Base-by-base conservation (phyloP, 2,113 vertebrate species). In the Empidonax traillii region DNA sequence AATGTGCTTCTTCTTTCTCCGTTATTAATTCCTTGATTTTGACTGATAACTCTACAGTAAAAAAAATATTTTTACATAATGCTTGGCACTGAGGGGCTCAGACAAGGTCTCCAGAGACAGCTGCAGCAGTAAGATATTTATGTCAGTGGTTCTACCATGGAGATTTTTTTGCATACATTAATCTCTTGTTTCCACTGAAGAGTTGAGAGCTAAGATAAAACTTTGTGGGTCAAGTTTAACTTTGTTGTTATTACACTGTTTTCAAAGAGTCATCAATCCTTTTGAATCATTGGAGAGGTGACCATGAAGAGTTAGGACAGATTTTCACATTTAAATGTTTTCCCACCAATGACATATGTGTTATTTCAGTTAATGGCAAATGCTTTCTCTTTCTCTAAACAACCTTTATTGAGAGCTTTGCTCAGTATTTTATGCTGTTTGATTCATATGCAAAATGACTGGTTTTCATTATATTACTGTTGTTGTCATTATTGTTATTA, bases 291-390 rank as follows among this genome's bases (percentile, higher is more conserved):
- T 83, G 62, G 81, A 88, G 33, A 68, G 20, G 16, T 82, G 14
- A 85, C 63, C 86, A 7, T 56, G 65, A 68, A 31, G 59, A 61
- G 69, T 82, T 90, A 76, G 27, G 62, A 63, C 63, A 27, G 12
- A 88, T 85, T 90, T 93, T 81, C 52, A 78, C 61, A 58, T 83
- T 85, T 92, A 89, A 90, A 47, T 74, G 18, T 76, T 96, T 87
- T 92, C 41, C 37, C 94, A 87, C 37, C 62, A 76, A 46, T 95
- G 58, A 83, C 28, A 80, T 81, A 87, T 59, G 22, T 53, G 30
- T 69, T 84, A 90, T 94, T 96, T 96, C 96, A 95, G 78, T 90
- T 96, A 76, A 78, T 91, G 65, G 65, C 85, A 94, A 93, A 93
- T 92, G 20, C 81, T 95, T 79, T 44, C 43, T 77, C 31, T 77